These are phyloP conservation scores for Urophycis tenuis DNA, from an alignment of 2,797 vertebrate species.

Conservation along the genomic window DNA sequence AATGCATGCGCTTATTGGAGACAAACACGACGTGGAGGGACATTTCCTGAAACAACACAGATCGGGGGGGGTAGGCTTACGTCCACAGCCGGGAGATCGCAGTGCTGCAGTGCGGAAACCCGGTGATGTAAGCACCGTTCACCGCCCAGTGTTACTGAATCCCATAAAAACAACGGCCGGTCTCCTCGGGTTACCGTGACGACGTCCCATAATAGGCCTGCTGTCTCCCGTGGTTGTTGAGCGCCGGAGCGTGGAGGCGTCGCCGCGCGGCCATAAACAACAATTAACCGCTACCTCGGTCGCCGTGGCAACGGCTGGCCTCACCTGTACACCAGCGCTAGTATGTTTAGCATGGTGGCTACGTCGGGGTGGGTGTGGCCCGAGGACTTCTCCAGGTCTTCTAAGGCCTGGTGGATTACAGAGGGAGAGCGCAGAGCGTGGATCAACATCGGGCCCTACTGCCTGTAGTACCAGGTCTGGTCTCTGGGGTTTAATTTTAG, in stretches of 20 bases:
- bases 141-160: not conserved
- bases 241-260: not conserved
- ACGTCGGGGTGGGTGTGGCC: constrained; percentile 87
- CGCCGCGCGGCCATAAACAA: not conserved
- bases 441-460: not conserved
- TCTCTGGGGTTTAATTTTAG: not conserved
- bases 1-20: not conserved
- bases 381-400: constrained; percentile 85
- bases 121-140: not conserved
- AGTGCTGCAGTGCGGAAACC: not conserved
- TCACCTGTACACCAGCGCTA: constrained; percentile 85
- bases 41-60: not conserved
- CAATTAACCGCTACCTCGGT: not conserved
- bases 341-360: constrained; percentile 87
- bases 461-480: too few relatives aligned
- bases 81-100: not conserved
- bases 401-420: constrained; percentile 68
- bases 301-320: not conserved
- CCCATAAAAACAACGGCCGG: not conserved
- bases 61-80: not conserved
- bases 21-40: not conserved
- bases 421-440: not conserved
- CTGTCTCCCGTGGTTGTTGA: not conserved
- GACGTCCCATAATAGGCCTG: not conserved
- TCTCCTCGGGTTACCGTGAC: not conserved